Evolutionary conservation across 2,797 vertebrate genomes (phyloP).

Genomic region (Neomorphus geoffroyi): DNA sequence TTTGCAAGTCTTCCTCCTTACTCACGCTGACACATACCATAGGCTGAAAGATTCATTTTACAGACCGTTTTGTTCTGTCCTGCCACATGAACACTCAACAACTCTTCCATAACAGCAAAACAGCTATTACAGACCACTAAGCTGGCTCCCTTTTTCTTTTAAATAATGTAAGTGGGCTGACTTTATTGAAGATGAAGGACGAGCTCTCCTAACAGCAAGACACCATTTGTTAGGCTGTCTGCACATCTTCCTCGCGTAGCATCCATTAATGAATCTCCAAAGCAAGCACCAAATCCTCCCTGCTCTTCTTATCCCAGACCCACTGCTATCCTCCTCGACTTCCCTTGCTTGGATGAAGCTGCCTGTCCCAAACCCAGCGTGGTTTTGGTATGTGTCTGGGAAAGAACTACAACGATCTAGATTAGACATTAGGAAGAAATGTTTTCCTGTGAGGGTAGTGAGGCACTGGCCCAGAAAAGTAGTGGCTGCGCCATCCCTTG

Average conservation of each 20-base stretch:
- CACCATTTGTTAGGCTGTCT: background rate
- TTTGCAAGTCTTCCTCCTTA: background rate
- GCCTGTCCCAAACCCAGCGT: background rate
- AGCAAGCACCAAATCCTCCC: background rate
- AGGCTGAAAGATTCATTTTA: background rate
- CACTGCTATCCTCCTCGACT: background rate
- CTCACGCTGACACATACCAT: background rate
- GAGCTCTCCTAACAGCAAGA: background rate
- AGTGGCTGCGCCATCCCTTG: no score
- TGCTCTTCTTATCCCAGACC: background rate
- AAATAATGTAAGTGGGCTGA: background rate
- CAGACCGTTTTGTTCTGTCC: background rate
- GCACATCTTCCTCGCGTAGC: background rate
- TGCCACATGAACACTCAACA: background rate
- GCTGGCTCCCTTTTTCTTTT: background rate
- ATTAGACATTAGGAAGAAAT: no score
- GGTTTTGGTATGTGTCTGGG: background rate
- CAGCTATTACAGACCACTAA: background rate
- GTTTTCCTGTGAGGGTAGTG: no score
- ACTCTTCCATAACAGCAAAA: background rate
- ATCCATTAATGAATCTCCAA: background rate
- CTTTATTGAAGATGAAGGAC: background rate
- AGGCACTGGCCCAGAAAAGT: no score
- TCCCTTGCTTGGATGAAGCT: background rate
- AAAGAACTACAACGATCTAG: background rate